These are phyloP conservation scores for Euplagia quadripunctaria DNA, from an alignment of 2,888 invertebrate species.

Conservation along the genomic window DNA sequence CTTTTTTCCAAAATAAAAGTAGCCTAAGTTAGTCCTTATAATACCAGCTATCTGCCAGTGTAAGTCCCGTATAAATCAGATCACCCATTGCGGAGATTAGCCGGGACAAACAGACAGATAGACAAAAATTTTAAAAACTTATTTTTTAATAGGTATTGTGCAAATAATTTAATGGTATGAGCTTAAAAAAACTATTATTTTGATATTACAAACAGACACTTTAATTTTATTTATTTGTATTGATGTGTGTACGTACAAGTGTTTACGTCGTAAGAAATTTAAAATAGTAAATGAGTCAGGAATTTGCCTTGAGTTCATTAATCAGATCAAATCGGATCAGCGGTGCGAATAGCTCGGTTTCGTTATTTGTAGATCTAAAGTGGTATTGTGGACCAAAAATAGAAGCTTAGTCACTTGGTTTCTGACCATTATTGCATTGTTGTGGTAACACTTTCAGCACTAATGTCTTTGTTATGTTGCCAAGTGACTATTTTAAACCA, in stretches of 20 bases:
- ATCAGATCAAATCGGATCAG: conserved; percentile 49
- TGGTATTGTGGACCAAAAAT: conserved; percentile 59
- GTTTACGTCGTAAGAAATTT: conserved; percentile 49
- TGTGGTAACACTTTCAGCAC: conserved; percentile 23
- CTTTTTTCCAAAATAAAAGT: too few relatives aligned
- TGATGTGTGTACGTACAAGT: background rate
- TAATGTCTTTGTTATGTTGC: conserved; percentile 6
- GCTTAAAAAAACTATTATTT: too few relatives aligned
- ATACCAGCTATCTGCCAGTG: too few relatives aligned
- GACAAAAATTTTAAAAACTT: too few relatives aligned
- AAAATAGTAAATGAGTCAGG: conserved; percentile 80
- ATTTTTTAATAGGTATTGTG: too few relatives aligned
- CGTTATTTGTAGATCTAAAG: conserved; percentile 65
- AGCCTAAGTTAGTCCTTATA: too few relatives aligned
- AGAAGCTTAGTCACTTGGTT: conserved; percentile 60
- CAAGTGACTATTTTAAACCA: background rate
- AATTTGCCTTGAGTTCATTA: conserved; percentile 57
- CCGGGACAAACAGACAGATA: too few relatives aligned
- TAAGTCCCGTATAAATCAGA: too few relatives aligned
- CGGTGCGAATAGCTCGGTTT: conserved; percentile 67
- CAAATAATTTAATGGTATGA: too few relatives aligned
- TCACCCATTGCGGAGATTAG: too few relatives aligned
- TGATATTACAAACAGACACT: too few relatives aligned
- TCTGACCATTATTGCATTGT: conserved; percentile 31
- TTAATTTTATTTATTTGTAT: too few relatives aligned